Evolutionary conservation across 1,140 invertebrate genomes (phyloP), one percentile per base, ranked within the genome.

Genomic region (Ericerus pela): DNA sequence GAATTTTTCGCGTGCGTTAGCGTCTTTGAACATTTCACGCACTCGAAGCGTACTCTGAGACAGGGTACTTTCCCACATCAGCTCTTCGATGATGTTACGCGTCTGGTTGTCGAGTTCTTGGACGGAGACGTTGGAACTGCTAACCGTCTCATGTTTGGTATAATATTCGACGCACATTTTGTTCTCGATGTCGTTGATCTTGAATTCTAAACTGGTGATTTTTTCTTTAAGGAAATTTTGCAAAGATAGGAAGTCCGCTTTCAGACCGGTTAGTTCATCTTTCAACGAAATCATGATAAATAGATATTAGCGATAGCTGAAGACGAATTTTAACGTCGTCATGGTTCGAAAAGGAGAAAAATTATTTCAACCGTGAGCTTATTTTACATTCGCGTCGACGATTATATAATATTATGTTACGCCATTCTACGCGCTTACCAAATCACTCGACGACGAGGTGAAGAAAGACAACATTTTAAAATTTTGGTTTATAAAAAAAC

Each of bases 21-120:
- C 41, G 26, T 47, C 41, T 20, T 20, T 47, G 14, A 47, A 47
- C 2, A 8, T 47, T 47, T 47, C 41, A 22, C 41, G 41, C 22
- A 47, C 41, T 47, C 26, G 41, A 5, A 47, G 20, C 20, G 26
- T 24, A 20, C 20, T 24, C 26, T 47, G 22, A 10, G 41, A 47
- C 20, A 47, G 26, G 2, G 41, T 47, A 24, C 41, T 47, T 47
- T 47, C 41, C 41, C 41, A 47, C 41, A 47, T 47, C 10, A 47
- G 20, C 4, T 47, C 41, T 47, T 47, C 41, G 41, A 47, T 47
- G 4, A 47, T 47, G 14, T 24, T 47, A 10, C 41, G 22, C 22
- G 41, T 47, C 26, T 47, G 22, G 2, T 47, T 47, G 26, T 47
- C 20, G 2, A 47, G 16, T 24, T 24, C 41, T 22, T 47, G 16